These are phyloP conservation scores for Acanthosepion pharaonis DNA, from an alignment of 2,888 invertebrate genomes.

Conservation along the genomic window DNA sequence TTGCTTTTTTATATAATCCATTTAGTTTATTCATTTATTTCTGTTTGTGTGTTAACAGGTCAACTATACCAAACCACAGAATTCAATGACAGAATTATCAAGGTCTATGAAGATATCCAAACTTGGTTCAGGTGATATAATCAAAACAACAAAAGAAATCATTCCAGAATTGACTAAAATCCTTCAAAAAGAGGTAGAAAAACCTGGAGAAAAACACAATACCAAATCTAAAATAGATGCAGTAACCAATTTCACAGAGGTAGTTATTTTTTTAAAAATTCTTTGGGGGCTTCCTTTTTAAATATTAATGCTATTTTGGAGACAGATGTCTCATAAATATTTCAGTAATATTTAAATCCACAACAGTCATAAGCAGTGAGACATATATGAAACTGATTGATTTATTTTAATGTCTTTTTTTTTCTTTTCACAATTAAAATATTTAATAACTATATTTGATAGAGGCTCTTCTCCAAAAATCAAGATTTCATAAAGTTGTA, in stretches of 20 bases:
- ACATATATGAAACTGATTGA: too few relatives aligned
- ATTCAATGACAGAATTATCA: constrained; percentile 62
- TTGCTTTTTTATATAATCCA: too few relatives aligned
- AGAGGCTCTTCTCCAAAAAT: too few relatives aligned
- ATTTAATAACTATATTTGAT: too few relatives aligned
- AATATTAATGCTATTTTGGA: background rate
- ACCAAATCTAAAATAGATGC: constrained; percentile 59
- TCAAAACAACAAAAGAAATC: constrained; percentile 55
- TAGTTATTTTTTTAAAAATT: constrained; percentile 50
- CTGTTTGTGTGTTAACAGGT: background rate
- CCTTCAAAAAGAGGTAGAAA: constrained; percentile 58
- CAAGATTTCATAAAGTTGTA: too few relatives aligned
- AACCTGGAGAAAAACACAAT: constrained; percentile 40
- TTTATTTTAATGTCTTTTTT: too few relatives aligned
- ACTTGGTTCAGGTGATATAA: constrained; percentile 60
- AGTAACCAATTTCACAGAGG: constrained; percentile 64
- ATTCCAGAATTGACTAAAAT: constrained; percentile 65
- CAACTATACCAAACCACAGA: constrained; percentile 51
- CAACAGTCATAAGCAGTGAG: too few relatives aligned
- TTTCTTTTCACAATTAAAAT: too few relatives aligned
- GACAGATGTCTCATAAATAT: background rate
- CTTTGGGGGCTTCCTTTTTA: background rate
- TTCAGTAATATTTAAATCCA: background rate
- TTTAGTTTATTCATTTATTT: background rate
- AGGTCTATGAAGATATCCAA: constrained; percentile 50